Evolutionary conservation across 2,888 invertebrate genomes (phyloP).

Genomic region (Glomeris marginata): DNA sequence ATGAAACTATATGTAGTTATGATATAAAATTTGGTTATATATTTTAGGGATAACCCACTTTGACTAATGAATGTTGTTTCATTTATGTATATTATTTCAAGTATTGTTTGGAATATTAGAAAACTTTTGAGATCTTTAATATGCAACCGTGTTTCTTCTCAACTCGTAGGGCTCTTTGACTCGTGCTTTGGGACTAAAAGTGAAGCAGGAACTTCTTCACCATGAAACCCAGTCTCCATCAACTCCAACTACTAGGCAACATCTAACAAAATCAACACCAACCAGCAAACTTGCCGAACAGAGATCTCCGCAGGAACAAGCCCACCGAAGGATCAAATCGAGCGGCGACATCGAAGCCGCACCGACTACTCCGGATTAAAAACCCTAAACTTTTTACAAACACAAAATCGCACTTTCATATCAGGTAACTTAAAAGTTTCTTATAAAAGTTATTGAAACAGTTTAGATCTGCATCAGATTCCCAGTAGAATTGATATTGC

Average conservation of each 20-base stretch:
- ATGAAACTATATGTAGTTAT: too few species aligned
- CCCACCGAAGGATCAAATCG: constrained; percentile 49
- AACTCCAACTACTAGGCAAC: background rate
- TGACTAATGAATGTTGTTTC: too few species aligned
- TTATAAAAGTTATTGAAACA: too few species aligned
- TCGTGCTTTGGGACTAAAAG: constrained; percentile 46
- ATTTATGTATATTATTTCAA: too few species aligned
- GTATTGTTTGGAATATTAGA: too few species aligned
- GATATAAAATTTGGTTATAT: too few species aligned
- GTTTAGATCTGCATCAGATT: too few species aligned
- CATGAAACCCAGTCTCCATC: constrained; percentile 1
- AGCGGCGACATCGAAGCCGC: constrained; percentile 56
- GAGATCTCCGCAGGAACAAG: constrained; percentile 16
- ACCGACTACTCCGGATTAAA: constrained; percentile 32
- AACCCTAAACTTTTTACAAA: background rate
- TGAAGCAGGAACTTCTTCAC: constrained; percentile 20
- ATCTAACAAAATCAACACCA: constrained; percentile 32
- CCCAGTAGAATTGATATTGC: too few species aligned
- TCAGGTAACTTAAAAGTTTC: too few species aligned
- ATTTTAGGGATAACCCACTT: too few species aligned
- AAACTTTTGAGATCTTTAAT: too few species aligned
- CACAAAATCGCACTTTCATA: background rate
- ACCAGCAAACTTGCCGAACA: constrained; percentile 30
- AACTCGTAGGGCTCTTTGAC: constrained; percentile 63
- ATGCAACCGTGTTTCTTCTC: too few species aligned